Conservation (phyloP, 2,113 vertebrate genomes). For the Puffinus mauretanicus region DNA sequence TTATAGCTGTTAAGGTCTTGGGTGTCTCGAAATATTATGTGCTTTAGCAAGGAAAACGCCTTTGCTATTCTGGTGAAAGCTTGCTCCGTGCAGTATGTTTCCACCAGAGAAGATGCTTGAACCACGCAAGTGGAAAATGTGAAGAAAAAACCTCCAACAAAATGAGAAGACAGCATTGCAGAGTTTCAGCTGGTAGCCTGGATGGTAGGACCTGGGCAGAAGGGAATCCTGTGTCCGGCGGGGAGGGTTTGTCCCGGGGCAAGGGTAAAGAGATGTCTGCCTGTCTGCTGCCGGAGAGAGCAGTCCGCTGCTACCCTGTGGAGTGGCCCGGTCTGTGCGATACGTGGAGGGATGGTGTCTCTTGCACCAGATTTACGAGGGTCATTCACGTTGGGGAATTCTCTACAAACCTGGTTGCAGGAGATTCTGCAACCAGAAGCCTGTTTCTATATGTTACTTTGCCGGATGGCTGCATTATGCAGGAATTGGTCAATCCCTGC, state of each 20-base stretch:
- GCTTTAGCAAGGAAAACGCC: background rate
- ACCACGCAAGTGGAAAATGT: background rate
- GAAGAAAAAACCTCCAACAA: background rate
- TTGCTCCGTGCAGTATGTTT: background rate
- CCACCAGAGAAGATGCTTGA: background rate
- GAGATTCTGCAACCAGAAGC: background rate
- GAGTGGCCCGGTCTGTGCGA: rapidly evolving
- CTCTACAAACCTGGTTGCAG: background rate
- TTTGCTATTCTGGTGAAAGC: background rate
- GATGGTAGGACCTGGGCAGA: background rate
- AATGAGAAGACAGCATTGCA: background rate
- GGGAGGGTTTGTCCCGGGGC: background rate
- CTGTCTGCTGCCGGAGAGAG: rapidly evolving
- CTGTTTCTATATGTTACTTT: background rate
- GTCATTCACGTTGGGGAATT: rapidly evolving
- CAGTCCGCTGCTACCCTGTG: rapidly evolving
- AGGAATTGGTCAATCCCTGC: background rate
- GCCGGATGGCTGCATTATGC: background rate
- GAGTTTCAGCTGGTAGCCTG: background rate
- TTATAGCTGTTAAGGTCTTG: background rate
- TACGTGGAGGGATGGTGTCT: background rate
- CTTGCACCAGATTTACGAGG: background rate
- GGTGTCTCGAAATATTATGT: background rate
- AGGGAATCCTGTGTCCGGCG: background rate
- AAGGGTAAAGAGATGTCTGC: background rate